phyloP scores from a whole-genome alignment of 2,113 vertebrate genomes.

The Lamprotornis superbus region DNA sequence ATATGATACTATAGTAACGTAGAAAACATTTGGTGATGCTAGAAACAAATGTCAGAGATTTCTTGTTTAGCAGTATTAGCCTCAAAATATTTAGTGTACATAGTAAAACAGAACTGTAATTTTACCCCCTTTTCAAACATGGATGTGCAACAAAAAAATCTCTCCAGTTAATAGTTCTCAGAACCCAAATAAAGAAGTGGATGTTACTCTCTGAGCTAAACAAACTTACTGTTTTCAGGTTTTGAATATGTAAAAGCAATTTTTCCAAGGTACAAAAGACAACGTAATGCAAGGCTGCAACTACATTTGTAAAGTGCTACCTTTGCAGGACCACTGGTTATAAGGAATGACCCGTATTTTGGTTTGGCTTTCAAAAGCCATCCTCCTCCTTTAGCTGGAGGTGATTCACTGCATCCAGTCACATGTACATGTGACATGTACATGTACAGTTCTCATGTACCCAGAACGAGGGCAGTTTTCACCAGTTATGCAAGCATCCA shows the following conservation, averaged over 20 bases:
- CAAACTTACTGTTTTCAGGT: background rate
- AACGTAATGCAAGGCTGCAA: background rate
- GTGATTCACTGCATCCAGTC: background rate
- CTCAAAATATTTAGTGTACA: background rate
- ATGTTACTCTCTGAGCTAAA: background rate
- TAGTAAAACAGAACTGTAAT: background rate
- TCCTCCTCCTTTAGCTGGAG: background rate
- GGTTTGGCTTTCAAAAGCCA: background rate
- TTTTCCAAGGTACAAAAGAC: background rate
- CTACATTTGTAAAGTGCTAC: background rate
- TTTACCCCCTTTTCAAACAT: background rate
- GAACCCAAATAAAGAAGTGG: background rate
- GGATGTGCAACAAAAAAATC: background rate
- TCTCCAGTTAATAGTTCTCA: background rate
- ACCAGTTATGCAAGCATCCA: fast-evolving
- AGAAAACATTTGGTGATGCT: background rate
- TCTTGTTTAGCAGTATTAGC: background rate
- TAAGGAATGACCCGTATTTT: background rate
- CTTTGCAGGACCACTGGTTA: background rate
- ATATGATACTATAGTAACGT: background rate
- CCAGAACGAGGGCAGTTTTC: background rate
- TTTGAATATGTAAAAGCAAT: background rate
- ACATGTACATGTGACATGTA: too few relatives aligned
- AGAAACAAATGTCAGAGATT: background rate
- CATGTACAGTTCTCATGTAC: background rate